Conservation (phyloP, 2,113 vertebrate genomes). For the Peucedramus taeniatus region DNA sequence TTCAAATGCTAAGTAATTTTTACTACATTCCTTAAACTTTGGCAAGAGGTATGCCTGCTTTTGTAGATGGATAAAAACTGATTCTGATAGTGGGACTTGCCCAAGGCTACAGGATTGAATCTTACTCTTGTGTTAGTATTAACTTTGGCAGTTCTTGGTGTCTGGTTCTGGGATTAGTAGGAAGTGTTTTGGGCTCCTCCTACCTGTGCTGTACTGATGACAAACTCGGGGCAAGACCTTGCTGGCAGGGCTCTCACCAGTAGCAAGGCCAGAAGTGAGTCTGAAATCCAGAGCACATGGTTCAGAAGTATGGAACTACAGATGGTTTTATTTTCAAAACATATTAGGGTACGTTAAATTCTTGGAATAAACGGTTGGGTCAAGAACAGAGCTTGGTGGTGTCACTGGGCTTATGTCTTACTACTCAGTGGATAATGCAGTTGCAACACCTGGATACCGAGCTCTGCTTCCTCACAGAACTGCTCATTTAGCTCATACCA, state of each 20-base stretch:
- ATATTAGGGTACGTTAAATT: fast-evolving
- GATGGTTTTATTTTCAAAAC: not conserved
- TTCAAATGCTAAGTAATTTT: slow-evolving; percentile 42
- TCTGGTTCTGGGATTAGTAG: not conserved
- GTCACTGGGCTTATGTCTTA: not conserved
- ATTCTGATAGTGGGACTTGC: not conserved
- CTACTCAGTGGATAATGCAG: not conserved
- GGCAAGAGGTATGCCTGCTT: not conserved
- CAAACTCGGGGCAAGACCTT: not conserved
- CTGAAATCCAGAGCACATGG: not conserved
- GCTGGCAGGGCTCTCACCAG: not conserved
- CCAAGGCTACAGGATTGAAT: not conserved
- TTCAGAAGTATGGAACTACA: not conserved
- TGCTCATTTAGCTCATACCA: not conserved
- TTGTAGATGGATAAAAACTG: not conserved
- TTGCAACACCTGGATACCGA: not conserved
- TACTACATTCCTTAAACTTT: not conserved
- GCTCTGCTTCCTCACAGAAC: not conserved
- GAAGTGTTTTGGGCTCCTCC: not conserved
- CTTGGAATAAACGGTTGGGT: not conserved
- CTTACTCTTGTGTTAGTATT: not conserved
- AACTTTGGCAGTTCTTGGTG: not conserved
- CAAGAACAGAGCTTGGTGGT: not conserved
- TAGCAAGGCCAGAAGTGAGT: not conserved
- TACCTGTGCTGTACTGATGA: not conserved